Evolutionary conservation across 1,140 invertebrate genomes (phyloP), one percentile per base, ranked within the genome.

Genomic region (Nylanderia fulva): DNA sequence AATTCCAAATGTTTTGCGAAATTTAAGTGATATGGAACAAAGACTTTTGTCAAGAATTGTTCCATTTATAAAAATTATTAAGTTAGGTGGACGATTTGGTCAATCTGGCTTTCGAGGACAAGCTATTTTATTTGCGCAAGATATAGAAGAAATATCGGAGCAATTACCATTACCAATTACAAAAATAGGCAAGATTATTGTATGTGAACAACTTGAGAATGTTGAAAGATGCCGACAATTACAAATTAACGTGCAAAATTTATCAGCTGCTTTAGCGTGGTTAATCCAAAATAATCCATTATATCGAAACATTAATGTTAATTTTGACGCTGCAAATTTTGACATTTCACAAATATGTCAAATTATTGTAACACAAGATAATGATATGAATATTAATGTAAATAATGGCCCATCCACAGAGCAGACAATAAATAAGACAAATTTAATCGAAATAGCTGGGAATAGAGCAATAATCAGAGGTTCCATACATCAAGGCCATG

Each of bases 391-490:
- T n/a, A 33, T 61, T 18, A 27, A 63, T 33, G 24, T 11, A 4
- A 58, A 58, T 58, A 27, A 27, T 58, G 29, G n/a, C 15, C 2
- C 18, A 36, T 63, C 18, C 11, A 3, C 0, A n/a, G 6, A 15
- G 7, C 27, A 61, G 6, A 13, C 1, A 18, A 18, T 18, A 61
- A 61, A 61, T 61, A 61, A 61, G 1, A 33, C 29, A 36, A 7
- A 63, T n/a, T 63, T 63, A 3, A 33, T 63, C 7, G 29, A 63
- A 63, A 63, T 63, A 9, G 15, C 27, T 33, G 29, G 60, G 0
- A 63, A 63, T n/a, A 63, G 60, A 63, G 60, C 60, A 63, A 63
- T 63, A 63, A 63, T 63, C 1, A 63, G 18, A 63, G 60, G 18
- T n/a, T 63, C 60, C 3, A 63, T 63, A 6, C 18, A 63, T n/a